phyloP scores from a whole-genome alignment of 2,888 invertebrate genomes.

The Terebella lapidaria region DNA sequence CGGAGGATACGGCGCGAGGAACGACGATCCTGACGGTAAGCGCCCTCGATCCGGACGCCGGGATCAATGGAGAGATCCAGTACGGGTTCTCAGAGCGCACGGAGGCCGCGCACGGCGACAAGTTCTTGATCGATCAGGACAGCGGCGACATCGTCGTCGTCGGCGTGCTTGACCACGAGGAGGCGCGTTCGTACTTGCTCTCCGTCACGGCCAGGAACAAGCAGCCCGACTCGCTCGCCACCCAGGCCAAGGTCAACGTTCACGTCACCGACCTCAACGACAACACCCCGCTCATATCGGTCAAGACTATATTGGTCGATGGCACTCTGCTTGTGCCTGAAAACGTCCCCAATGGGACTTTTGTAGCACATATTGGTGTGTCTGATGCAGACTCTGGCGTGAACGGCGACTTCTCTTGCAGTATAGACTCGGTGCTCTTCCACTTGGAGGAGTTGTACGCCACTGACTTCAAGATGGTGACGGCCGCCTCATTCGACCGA shows the following conservation, averaged over 20 bases:
- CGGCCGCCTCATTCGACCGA: not conserved
- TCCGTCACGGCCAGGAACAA: slow-evolving; percentile 3
- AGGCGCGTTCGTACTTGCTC: not conserved
- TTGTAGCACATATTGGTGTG: slow-evolving; percentile 7
- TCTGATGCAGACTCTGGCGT: slow-evolving; percentile 6
- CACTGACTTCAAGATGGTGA: slow-evolving; percentile 6
- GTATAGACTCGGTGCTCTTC: not conserved
- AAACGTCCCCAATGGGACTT: slow-evolving; percentile 2
- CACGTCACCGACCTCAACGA: slow-evolving; percentile 8
- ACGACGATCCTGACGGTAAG: slow-evolving; percentile 68
- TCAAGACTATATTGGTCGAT: not conserved
- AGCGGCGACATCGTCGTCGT: slow-evolving; percentile 3
- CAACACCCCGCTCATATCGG: slow-evolving; percentile 4
- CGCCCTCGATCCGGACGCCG: slow-evolving; percentile 78
- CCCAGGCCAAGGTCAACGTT: not conserved
- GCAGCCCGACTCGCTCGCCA: slow-evolving; percentile 3
- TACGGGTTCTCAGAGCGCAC: slow-evolving; percentile 63
- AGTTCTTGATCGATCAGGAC: slow-evolving; percentile 2
- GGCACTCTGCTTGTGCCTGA: slow-evolving; percentile 1
- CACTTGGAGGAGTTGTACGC: slow-evolving; percentile 1
- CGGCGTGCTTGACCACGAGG: slow-evolving; percentile 7
- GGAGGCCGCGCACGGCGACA: not conserved
- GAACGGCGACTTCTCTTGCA: slow-evolving; percentile 8
- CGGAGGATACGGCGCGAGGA: slow-evolving; percentile 65
- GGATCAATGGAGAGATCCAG: slow-evolving; percentile 70